These are phyloP conservation scores for Drosophila auraria DNA, from an alignment of 1,140 invertebrate genomes.

Conservation along the genomic window DNA sequence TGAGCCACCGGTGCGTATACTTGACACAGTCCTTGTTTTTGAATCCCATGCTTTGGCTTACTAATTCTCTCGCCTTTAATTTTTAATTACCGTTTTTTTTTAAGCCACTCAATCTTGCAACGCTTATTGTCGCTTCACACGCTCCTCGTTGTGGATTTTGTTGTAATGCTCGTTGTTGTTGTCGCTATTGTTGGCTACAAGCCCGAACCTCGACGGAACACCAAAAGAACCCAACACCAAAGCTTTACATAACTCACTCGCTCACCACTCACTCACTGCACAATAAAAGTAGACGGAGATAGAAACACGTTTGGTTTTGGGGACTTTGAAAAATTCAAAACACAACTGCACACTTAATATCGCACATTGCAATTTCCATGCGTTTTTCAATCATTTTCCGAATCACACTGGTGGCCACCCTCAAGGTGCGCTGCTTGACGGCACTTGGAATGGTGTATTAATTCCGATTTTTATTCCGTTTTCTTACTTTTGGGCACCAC, in stretches of 20 bases:
- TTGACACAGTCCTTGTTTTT: constrained; percentile 11
- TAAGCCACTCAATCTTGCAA: constrained; percentile 45
- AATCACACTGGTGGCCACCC: constrained; percentile 13
- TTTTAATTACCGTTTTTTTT: constrained; percentile 45
- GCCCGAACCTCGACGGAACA: constrained; percentile 14
- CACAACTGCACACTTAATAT: constrained; percentile 45
- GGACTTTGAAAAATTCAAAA: constrained; percentile 65
- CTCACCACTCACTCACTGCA: constrained; percentile 62
- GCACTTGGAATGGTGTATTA: constrained; percentile 16
- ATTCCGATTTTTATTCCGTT: constrained; percentile 28
- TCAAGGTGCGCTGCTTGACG: constrained; percentile 4
- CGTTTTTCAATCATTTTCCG: constrained; percentile 55
- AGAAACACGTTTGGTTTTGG: constrained; percentile 16
- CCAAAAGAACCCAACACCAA: constrained; percentile 43
- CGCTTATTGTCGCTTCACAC: constrained; percentile 48
- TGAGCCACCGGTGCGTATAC: constrained; percentile 22
- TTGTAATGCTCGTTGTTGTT: constrained; percentile 19
- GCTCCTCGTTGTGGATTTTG: constrained; percentile 33
- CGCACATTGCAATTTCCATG: constrained; percentile 33
- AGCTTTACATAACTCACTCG: constrained; percentile 75
- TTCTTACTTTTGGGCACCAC: constrained; percentile 19
- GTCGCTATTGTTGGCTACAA: constrained; percentile 23
- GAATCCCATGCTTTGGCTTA: constrained; percentile 13
- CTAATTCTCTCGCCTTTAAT: constrained; percentile 33
- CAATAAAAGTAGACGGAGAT: constrained; percentile 37